Evolutionary conservation across 1,140 invertebrate species (phyloP).

Genomic region (Hormaphis cornu): DNA sequence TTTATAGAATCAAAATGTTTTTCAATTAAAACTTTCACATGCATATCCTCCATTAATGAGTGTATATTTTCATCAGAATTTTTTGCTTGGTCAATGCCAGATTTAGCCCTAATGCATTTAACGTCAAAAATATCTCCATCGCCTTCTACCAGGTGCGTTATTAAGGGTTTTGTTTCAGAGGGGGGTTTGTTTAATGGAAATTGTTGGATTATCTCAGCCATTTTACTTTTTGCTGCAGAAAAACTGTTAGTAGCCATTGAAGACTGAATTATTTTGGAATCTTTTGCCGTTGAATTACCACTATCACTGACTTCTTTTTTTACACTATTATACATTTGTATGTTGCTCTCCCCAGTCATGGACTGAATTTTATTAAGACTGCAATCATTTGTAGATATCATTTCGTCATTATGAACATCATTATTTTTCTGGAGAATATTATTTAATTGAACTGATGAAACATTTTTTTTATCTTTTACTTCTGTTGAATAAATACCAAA

Average conservation of each 20-base stretch:
- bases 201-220: background rate
- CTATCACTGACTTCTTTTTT: slow-evolving; percentile 6
- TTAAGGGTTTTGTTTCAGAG: background rate
- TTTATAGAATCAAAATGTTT: background rate
- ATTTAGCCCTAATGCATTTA: background rate
- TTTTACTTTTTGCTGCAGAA: slow-evolving; percentile 1
- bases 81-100: background rate
- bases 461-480: background rate
- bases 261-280: slow-evolving; percentile 7
- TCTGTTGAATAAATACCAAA: background rate
- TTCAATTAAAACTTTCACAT: background rate
- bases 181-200: background rate
- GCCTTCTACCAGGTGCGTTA: background rate
- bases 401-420: background rate
- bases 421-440: background rate
- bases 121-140: background rate
- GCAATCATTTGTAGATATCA: background rate
- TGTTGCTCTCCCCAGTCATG: background rate
- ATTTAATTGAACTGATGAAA: background rate
- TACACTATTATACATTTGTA: background rate
- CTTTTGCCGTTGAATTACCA: slow-evolving; percentile 14
- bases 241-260: background rate
- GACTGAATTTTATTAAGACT: background rate
- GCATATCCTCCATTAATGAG: background rate
- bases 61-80: background rate